Conservation (phyloP, 2,113 vertebrate genomes). For the Siniperca chuatsi region DNA sequence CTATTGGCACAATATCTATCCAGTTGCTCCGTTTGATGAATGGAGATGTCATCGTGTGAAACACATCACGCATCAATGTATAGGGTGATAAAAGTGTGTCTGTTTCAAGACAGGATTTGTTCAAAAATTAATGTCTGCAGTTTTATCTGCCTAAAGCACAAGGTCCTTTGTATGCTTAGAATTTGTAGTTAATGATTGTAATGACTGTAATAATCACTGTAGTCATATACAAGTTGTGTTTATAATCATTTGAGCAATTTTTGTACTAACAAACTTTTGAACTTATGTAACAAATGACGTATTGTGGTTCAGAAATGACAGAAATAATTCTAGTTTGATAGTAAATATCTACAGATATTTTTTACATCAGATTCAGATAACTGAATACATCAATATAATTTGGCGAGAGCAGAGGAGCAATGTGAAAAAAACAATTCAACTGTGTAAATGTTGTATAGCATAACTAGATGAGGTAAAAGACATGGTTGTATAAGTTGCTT, state of each 20-base stretch:
- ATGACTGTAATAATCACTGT: conserved; percentile 46
- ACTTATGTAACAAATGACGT: conserved; percentile 37
- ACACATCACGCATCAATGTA: background rate
- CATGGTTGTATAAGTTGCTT: conserved; percentile 34
- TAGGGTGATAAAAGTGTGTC: conserved; percentile 26
- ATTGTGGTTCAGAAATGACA: conserved; percentile 18
- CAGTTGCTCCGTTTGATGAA: conserved; percentile 32
- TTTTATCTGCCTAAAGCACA: conserved; percentile 72
- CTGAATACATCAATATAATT: conserved; percentile 33
- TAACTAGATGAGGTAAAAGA: conserved; percentile 14
- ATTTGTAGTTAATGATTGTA: conserved; percentile 48
- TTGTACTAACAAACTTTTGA: conserved; percentile 64
- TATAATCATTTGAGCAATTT: conserved; percentile 57
- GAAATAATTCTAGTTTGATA: conserved; percentile 61
- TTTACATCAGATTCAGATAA: conserved; percentile 39
- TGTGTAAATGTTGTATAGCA: conserved; percentile 54
- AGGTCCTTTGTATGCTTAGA: conserved; percentile 43
- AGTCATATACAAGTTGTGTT: conserved; percentile 33
- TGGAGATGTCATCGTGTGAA: conserved; percentile 7
- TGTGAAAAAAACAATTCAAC: conserved; percentile 27
- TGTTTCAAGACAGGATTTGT: conserved; percentile 50
- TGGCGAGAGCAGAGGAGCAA: conserved; percentile 23
- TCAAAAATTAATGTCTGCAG: conserved; percentile 37
- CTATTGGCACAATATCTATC: conserved; percentile 24
- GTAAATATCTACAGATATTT: conserved; percentile 51